Evolutionary conservation across 2,888 invertebrate species (phyloP).

Genomic region (Luperina nickerlii): DNA sequence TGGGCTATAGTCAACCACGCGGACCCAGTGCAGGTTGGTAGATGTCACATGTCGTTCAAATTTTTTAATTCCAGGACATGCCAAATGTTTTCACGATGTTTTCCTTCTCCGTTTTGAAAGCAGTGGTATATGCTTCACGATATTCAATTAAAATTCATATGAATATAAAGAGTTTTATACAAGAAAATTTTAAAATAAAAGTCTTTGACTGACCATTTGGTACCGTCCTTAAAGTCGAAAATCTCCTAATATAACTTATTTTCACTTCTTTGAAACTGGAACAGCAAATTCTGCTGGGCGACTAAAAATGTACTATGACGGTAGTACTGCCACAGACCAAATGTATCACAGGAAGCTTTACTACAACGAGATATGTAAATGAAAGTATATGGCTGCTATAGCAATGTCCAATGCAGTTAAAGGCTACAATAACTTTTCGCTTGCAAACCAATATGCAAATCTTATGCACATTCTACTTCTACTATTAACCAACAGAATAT

Average conservation of each 20-base stretch:
- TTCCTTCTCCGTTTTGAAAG: too few relatives aligned
- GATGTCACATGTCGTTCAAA: background rate
- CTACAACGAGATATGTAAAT: slow-evolving; percentile 17
- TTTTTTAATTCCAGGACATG: background rate
- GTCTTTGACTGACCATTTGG: too few relatives aligned
- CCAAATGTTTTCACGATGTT: background rate
- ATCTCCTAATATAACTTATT: background rate
- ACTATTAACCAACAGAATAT: slow-evolving; percentile 32
- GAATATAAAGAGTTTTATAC: background rate
- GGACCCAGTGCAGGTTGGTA: background rate
- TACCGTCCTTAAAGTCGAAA: too few relatives aligned
- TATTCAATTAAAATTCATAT: background rate
- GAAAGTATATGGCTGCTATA: slow-evolving; percentile 22
- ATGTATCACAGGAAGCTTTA: slow-evolving; percentile 11
- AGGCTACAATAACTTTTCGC: slow-evolving; percentile 48
- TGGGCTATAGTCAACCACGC: background rate
- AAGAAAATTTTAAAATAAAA: background rate
- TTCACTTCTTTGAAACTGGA: background rate
- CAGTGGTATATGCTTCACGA: background rate
- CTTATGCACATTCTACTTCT: slow-evolving; percentile 41
- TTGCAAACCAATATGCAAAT: slow-evolving; percentile 51
- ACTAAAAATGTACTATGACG: background rate
- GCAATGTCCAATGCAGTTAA: slow-evolving; percentile 29
- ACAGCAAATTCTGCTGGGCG: too few relatives aligned
- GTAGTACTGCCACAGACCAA: background rate